Base-by-base conservation (phyloP, 1,140 invertebrate species). In the Leptinotarsa undecemlineata region DNA sequence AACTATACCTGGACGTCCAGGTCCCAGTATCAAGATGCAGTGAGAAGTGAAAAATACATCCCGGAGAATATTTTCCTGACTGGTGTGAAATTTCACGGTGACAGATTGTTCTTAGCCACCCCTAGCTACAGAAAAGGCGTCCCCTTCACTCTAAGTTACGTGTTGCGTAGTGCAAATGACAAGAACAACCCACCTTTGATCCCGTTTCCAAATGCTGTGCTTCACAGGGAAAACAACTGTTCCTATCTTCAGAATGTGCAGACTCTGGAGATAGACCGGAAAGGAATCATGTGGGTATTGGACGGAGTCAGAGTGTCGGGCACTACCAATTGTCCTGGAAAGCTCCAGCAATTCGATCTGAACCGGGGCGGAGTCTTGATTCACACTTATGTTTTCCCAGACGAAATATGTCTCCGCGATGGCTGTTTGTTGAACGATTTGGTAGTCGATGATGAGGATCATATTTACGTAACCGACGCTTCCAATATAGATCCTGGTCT, bases 251-350 rank as follows among this genome's bases (percentile, higher is more conserved):
- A 57, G 51, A 57, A 57, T 19, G 51, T 57, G 15, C 51, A 57
- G n/a, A 57, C 51, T 57, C 51, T 57, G 51, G 51, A 57, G 51
- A 57, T 57, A 17, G 51, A 57, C 51, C 51, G 15, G 13, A 57
- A 57, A 57, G 91, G 90, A 3, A 84, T 90, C 1, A 90, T 93
- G 89, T 93, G 92, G 92, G 88, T 92, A 1, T 78, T 92, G 61
- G 92, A 93, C 77, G 89, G 89, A n/a, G 91, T 91, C 0, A 85
- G 89, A 6, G 85, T 89, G 0, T 80, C 81, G 73, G 80, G 80
- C 71, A 68, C 75, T 48, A 82, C 84, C 1, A 64, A 81, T 17
- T 93, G 92, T 80, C 89, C 89, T 2, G 89, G 91, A 0, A 90
- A 91, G 71, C 79, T 93, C 14, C 87, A 92, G 0, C 86, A 93